Evolutionary conservation across 2,797 vertebrate species (phyloP), one percentile per base, ranked within the genome.

Genomic region (Kryptopterus vitreolus): DNA sequence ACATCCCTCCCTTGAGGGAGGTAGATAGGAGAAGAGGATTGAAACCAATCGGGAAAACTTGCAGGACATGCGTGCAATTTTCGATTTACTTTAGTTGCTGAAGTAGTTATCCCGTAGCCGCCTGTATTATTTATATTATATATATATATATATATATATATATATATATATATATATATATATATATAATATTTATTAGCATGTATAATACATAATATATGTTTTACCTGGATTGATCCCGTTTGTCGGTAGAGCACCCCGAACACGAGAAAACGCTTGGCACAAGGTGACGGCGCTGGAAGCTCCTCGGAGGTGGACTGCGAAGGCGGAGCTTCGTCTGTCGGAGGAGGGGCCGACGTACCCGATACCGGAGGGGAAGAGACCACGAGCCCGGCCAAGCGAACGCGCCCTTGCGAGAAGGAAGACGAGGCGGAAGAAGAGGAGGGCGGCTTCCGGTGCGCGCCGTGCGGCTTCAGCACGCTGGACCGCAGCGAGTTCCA

Each of bases 401-500:
- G 0, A 89, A 91, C 87, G 86, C 87, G 86, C 77, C 90, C 43
- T 82, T 90, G 31, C 0, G 92, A 83, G 10, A 63, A 12, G 1
- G 90, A 92, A 66, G 78, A 86, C 7, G 93, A 93, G 18, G 91
- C 90, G 12, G 93, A 94, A 20, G 92, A 93, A 78, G 90, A 94
- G 24, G 92, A 93, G 77, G 90, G 80, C 13, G 5, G 88, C 0
- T 94, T 94, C 87, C 93, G 92, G 2, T 91, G 96, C 84, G 92
- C 94, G 0, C 95, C 95, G 0, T 97, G 96, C 0, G 95, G 96
- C 3, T 96, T 95, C 87, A 78, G 84, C 65, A 95, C 93, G 0
- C 91, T 89, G 82, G 93, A 94, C 77, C 91, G 92, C 1, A 89
- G 89, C 0, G 95, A 94, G 81, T 96, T 95, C 57, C 94, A 92